Conservation (phyloP, 2,888 invertebrate genomes). For the Omphaloscelis lunosa region DNA sequence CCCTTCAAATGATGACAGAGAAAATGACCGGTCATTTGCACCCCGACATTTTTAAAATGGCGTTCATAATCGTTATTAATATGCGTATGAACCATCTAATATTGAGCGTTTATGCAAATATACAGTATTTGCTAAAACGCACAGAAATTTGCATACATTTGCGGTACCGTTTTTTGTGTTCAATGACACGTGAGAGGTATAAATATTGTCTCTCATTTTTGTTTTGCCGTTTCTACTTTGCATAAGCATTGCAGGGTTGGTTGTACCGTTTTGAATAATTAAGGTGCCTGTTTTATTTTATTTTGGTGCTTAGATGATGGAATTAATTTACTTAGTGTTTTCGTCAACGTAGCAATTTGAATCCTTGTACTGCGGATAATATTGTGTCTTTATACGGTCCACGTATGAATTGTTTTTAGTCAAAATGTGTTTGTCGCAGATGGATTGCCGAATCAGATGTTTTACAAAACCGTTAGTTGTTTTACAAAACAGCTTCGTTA, state of each 20-base stretch:
- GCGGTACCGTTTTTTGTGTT: slow-evolving; percentile 83
- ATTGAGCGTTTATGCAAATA: slow-evolving; percentile 82
- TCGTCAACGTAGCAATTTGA: slow-evolving; percentile 16
- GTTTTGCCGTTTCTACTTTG: slow-evolving; percentile 69
- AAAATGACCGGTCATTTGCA: slow-evolving; percentile 73
- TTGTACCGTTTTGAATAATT: slow-evolving; percentile 75
- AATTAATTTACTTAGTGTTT: slow-evolving; percentile 69
- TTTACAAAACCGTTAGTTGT: background rate
- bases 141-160: slow-evolving; percentile 84
- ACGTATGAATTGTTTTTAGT: background rate
- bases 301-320: slow-evolving; percentile 58
- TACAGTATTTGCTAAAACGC: slow-evolving; percentile 73
- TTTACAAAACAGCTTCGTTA: background rate
- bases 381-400: background rate
- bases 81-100: slow-evolving; percentile 78
- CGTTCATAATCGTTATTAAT: slow-evolving; percentile 79
- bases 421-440: background rate
- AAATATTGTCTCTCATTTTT: slow-evolving; percentile 84
- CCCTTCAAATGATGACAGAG: slow-evolving; percentile 70
- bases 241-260: slow-evolving; percentile 75
- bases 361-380: background rate
- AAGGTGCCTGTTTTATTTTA: slow-evolving; percentile 68
- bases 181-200: slow-evolving; percentile 85
- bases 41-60: slow-evolving; percentile 72
- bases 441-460: background rate